Evolutionary conservation across 1,140 invertebrate species (phyloP), one percentile per base, ranked within the genome.

Genomic region (Drosophila repleta): DNA sequence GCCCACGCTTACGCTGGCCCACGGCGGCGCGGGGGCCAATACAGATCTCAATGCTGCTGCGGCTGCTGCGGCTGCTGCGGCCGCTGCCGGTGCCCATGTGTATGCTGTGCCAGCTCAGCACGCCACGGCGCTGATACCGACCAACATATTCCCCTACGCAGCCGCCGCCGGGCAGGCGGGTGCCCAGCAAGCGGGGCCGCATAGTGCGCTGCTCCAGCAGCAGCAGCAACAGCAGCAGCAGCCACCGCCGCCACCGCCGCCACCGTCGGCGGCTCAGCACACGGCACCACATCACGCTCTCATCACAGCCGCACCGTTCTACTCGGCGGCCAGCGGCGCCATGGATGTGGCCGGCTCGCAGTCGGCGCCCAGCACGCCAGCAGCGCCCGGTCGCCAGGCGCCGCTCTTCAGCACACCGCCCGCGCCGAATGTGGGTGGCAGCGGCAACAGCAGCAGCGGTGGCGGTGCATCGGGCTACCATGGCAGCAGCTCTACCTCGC

Each of bases 361-460:
- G 48, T 92, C 91, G 10, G 90, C 91, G 5, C 90, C 91, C 0
- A 91, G 90, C 20, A 92, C 91, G 17, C 91, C 91, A 37, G 70
- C 70, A 1, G 61, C 76, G 17, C 84, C 84, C 0, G 83, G 79
- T 1, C 69, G 90, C 0, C 91, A 92, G 67, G 90, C 90, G 4
- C 90, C 91, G 15, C 41, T 92, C 45, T 92, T 92, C 21, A 83
- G 90, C 46, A 92, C 91, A 0, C 91, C 90, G 1, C 90, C 90
- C 13, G 82, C 82, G 43, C 66, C 82, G 4, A 85, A 80, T 32
- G 76, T 49, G 3, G 68, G 61, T 0, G 58, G 49, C 32, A 51
- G 57, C 29, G 69, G 66, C 45, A 55, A 48, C 21, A 45, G 45
- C 46, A 58, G 11, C 7, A 43, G 26, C 32, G n/a, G 21, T 68